Evolutionary conservation across 2,113 vertebrate genomes (phyloP).

Genomic region (Zootoca vivipara): DNA sequence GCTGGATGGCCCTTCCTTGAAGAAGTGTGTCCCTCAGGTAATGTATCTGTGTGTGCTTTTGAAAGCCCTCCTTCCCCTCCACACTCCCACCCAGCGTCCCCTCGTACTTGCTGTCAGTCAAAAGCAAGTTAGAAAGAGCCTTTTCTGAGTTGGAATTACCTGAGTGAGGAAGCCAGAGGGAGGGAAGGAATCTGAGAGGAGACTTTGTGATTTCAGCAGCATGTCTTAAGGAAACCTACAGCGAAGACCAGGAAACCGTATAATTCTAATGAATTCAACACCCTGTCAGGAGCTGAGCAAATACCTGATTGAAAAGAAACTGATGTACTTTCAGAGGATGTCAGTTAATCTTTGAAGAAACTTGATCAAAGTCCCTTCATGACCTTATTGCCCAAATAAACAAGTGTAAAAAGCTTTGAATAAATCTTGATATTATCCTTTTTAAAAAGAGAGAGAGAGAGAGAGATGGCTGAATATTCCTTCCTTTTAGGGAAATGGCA

Average conservation of each 20-base stretch:
- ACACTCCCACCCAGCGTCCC: constrained; percentile 43
- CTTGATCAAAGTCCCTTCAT: constrained; percentile 72
- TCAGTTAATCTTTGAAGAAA: constrained; percentile 75
- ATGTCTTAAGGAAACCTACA: constrained; percentile 77
- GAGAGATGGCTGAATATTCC: constrained; percentile 28
- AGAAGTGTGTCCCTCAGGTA: constrained; percentile 54
- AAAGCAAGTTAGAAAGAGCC: constrained; percentile 79
- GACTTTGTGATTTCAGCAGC: constrained; percentile 75
- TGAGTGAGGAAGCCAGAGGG: constrained; percentile 72
- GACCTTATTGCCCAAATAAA: constrained; percentile 68
- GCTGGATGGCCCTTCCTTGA: constrained; percentile 50
- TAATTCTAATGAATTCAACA: constrained; percentile 54
- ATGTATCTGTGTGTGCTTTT: constrained; percentile 38
- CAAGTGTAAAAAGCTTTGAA: constrained; percentile 35
- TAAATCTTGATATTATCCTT: constrained; percentile 42
- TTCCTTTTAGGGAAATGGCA: constrained; percentile 29
- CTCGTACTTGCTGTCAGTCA: constrained; percentile 74
- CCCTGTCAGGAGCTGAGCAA: constrained; percentile 48
- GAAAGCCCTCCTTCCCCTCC: constrained; percentile 19
- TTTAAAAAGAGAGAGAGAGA: constrained; percentile 43
- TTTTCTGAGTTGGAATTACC: constrained; percentile 78
- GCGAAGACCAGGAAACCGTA: constrained; percentile 68
- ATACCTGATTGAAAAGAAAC: constrained; percentile 73
- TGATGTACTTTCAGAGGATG: constrained; percentile 56
- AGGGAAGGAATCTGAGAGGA: constrained; percentile 69